A percentile compares a stretch with the other conserved stretches of the same genome.
Evolutionary conservation across 2,797 vertebrate species (phyloP).

Genomic region (Eupleurogrammus muticus): DNA sequence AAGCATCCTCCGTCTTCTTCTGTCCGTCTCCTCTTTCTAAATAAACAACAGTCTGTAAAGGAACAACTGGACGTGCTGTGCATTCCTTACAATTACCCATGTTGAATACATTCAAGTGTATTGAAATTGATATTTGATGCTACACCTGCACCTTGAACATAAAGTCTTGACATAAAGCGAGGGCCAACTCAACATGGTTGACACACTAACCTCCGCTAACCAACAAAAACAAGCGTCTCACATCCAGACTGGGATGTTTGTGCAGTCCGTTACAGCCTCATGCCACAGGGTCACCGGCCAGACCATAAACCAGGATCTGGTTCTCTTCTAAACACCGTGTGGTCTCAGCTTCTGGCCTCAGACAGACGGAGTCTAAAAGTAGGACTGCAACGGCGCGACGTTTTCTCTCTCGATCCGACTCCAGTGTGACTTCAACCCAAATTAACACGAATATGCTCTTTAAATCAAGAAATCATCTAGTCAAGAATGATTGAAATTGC

Average conservation of each 20-base stretch:
- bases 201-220: no score
- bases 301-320: neutral
- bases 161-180: no score
- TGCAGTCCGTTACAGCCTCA: neutral
- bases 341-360: no score
- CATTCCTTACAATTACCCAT: constrained; percentile 35
- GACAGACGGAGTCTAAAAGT: neutral
- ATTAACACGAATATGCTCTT: neutral
- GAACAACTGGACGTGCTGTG: constrained; percentile 10
- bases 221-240: neutral
- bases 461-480: neutral
- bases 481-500: neutral
- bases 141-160: neutral
- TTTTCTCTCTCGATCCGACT: neutral
- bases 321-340: neutral
- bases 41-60: constrained; percentile 23
- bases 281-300: neutral
- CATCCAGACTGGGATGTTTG: neutral
- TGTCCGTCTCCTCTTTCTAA: constrained; percentile 16
- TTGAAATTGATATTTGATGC: neutral
- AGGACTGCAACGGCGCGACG: neutral
- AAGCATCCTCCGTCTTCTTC: constrained; percentile 15
- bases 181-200: neutral
- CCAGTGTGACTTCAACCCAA: no score
- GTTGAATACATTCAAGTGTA: neutral